Evolutionary conservation across 2,888 invertebrate species (phyloP).

Genomic region (Tinea trinotella): DNA sequence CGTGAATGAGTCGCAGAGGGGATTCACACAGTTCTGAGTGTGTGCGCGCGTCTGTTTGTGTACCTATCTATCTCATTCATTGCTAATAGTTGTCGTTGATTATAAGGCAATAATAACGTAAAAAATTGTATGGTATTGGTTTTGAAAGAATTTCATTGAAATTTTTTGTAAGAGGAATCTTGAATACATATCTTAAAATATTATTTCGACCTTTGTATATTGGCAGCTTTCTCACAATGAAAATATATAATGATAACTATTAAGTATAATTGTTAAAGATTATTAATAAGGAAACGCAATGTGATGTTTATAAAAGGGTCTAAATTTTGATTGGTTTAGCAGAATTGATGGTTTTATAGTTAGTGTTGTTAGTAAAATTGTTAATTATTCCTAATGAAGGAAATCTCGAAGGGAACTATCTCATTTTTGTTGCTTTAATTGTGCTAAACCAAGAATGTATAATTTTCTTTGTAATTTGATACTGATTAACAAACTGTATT

Average conservation of each 20-base stretch:
- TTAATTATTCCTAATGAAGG: neutral
- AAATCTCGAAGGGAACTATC: neutral
- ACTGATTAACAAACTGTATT: conserved; percentile 14
- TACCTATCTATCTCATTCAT: too few relatives aligned
- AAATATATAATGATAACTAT: neutral
- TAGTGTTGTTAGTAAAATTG: neutral
- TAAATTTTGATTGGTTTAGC: conserved; percentile 55
- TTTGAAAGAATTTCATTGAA: too few relatives aligned
- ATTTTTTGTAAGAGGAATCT: too few relatives aligned
- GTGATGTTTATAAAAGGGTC: conserved; percentile 65
- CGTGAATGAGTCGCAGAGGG: too few relatives aligned
- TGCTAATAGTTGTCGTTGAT: too few relatives aligned
- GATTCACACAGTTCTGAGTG: too few relatives aligned
- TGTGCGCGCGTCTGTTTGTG: too few relatives aligned
- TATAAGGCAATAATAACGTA: too few relatives aligned
- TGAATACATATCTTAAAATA: too few relatives aligned
- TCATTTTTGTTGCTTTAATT: conserved; percentile 14
- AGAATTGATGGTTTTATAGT: conserved; percentile 33
- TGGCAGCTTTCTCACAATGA: neutral
- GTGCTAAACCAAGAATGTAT: conserved; percentile 16
- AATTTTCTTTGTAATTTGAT: conserved; percentile 6
- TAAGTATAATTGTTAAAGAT: conserved; percentile 9
- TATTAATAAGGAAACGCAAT: conserved; percentile 53
- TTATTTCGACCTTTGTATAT: neutral
- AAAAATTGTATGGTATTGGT: neutral